Evolutionary conservation across 1,140 invertebrate species (phyloP).

Genomic region (Solenopsis fugax): DNA sequence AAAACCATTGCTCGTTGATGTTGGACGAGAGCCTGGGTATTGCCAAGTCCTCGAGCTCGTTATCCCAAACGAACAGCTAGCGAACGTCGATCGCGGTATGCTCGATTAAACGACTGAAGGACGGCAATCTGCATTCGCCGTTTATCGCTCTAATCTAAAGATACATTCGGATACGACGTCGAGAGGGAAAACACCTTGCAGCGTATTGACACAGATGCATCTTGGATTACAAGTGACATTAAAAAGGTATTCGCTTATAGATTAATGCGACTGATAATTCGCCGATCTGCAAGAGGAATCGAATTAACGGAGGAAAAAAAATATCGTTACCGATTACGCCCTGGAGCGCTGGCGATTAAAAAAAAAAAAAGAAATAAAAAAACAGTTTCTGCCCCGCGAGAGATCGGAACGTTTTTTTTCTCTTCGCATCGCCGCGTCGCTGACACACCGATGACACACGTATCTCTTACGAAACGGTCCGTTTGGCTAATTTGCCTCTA

Average conservation of each 20-base stretch:
- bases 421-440: background rate
- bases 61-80: slow-evolving; percentile 38
- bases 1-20: background rate
- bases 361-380: background rate
- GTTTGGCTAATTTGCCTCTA: background rate
- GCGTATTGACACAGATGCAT: slow-evolving; percentile 74
- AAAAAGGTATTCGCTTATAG: slow-evolving; percentile 52
- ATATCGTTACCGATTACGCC: slow-evolving; percentile 7
- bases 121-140: slow-evolving; percentile 58
- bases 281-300: slow-evolving; percentile 4
- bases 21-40: background rate
- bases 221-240: slow-evolving; percentile 62
- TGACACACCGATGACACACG: background rate
- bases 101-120: slow-evolving; percentile 60
- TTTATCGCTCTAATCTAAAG: slow-evolving; percentile 66
- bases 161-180: background rate
- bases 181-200: slow-evolving; percentile 68
- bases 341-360: background rate
- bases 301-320: slow-evolving; percentile 57
- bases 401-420: background rate
- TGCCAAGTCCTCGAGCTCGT: slow-evolving; percentile 20
- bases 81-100: slow-evolving; percentile 45
- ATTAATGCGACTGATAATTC: slow-evolving; percentile 53
- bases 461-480: background rate
- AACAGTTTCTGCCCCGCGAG: background rate